phyloP scores from a whole-genome alignment of 2,113 vertebrate species.

The Catagonus wagneri region DNA sequence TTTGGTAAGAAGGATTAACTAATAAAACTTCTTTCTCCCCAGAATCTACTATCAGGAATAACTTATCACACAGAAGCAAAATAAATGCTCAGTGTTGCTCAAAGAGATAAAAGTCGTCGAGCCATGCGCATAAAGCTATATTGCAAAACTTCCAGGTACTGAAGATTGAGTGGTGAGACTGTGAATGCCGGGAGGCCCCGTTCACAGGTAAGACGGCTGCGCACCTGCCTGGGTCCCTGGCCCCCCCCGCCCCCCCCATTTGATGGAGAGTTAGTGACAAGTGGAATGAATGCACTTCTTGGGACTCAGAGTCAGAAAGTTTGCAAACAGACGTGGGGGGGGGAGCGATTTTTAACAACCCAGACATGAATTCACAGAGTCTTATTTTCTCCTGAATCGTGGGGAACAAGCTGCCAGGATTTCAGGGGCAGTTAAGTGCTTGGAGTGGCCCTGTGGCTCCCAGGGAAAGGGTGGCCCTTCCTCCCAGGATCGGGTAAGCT shows the following conservation, averaged over 20 bases:
- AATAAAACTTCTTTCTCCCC: slow-evolving; percentile 64
- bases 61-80: slow-evolving; percentile 66
- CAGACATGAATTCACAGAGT: background rate
- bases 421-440: rapidly evolving
- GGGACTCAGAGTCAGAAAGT: background rate
- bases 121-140: rapidly evolving
- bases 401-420: rapidly evolving
- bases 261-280: rapidly evolving
- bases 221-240: rapidly evolving
- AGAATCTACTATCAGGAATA: slow-evolving; percentile 4
- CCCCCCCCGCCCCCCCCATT: rapidly evolving
- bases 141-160: rapidly evolving
- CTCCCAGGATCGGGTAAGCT: rapidly evolving
- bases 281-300: rapidly evolving
- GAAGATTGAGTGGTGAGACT: rapidly evolving
- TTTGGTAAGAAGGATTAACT: slow-evolving; percentile 69
- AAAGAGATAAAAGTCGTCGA: background rate
- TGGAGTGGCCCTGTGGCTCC: rapidly evolving
- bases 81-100: slow-evolving; percentile 33
- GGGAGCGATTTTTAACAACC: background rate
- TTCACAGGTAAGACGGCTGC: background rate
- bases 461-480: rapidly evolving
- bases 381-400: background rate
- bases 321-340: rapidly evolving
- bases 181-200: rapidly evolving